Conservation (phyloP, 2,113 vertebrate genomes). For the Lates calcarifer region DNA sequence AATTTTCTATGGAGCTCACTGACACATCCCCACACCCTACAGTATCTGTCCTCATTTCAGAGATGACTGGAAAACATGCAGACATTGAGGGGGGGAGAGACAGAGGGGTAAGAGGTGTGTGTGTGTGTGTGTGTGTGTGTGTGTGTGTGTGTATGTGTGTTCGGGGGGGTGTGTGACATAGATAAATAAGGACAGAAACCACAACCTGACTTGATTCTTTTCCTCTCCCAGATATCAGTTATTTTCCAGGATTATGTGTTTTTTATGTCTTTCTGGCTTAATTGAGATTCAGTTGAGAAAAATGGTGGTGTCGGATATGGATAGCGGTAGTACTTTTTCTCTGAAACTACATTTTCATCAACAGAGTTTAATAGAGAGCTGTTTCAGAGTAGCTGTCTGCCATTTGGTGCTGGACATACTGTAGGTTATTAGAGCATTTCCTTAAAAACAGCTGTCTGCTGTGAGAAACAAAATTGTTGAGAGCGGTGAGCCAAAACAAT, state of each 20-base stretch:
- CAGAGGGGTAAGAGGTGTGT: background rate
- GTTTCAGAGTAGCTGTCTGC: no score
- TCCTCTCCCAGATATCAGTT: background rate
- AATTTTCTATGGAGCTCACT: conserved; percentile 55
- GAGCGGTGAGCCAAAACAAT: no score
- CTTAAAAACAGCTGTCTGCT: no score
- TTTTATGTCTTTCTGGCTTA: background rate
- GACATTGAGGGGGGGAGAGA: conserved; percentile 18
- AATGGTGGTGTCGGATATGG: no score
- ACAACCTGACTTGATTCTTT: background rate
- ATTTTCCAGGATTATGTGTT: conserved; percentile 14
- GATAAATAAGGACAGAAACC: background rate
- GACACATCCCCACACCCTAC: conserved; percentile 35
- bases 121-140: no score
- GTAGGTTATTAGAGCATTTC: no score
- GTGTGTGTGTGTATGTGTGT: no score
- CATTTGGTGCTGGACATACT: no score
- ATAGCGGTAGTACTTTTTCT: no score
- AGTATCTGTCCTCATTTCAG: conserved; percentile 57
- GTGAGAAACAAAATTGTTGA: no score
- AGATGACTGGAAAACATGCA: conserved; percentile 43
- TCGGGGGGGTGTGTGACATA: background rate
- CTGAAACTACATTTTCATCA: no score
- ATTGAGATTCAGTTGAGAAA: background rate
- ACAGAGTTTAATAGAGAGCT: no score